Conservation (phyloP, 1,140 invertebrate species). For the Mesaphorura yosii region DNA sequence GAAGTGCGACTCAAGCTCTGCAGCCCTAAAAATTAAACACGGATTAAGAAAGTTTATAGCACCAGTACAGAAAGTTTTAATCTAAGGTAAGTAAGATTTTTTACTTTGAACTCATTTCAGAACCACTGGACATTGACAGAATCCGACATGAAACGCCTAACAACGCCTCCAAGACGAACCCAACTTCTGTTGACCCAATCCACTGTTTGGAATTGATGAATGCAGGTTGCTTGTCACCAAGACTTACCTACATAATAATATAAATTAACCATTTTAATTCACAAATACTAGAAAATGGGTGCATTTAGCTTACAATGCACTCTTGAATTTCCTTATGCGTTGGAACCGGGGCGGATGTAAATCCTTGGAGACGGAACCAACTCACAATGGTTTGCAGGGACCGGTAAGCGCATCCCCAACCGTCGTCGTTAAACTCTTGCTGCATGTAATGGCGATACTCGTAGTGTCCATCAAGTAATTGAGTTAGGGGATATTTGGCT, state of each 20-base stretch:
- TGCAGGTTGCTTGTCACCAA: constrained; percentile 78
- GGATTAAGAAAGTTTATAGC: background rate
- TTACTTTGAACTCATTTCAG: constrained; percentile 60
- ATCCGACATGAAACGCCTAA: constrained; percentile 69
- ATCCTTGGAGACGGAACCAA: constrained; percentile 90
- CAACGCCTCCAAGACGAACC: constrained; percentile 76
- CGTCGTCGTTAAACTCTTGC: constrained; percentile 84
- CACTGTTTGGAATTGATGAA: constrained; percentile 88
- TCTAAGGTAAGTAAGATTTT: no score
- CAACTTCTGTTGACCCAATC: constrained; percentile 97
- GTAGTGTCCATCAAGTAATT: constrained; percentile 72
- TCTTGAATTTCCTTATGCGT: constrained; percentile 82
- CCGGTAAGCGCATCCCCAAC: constrained; percentile 98
- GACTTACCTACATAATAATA: constrained; percentile 49
- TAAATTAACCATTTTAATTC: background rate
- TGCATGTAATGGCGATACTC: constrained; percentile 96
- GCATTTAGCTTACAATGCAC: constrained; percentile 47
- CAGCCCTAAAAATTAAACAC: constrained; percentile 38
- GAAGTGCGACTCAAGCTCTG: constrained; percentile 81
- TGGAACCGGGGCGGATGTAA: constrained; percentile 68
- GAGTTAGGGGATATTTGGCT: constrained; percentile 42
- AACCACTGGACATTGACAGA: constrained; percentile 67
- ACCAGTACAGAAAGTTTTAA: background rate
- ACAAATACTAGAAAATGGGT: background rate
- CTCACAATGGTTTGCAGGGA: constrained; percentile 94